Conservation (phyloP, 2,113 vertebrate species). For the Neogobius melanostomus region DNA sequence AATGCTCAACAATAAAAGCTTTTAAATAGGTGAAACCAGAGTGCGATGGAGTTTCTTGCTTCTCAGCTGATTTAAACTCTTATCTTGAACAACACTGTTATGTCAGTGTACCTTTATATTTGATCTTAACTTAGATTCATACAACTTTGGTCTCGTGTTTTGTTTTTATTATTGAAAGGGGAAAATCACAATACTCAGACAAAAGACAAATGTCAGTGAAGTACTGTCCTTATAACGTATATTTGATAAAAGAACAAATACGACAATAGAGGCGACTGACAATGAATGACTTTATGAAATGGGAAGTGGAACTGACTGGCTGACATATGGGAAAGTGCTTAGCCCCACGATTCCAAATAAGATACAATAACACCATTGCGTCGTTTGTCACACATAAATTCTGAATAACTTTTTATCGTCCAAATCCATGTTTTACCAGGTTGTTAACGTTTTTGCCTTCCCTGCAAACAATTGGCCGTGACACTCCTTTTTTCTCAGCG, state of each 20-base stretch:
- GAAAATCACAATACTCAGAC: too few species aligned
- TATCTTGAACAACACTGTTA: background rate
- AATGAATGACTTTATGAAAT: background rate
- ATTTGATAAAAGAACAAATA: too few species aligned
- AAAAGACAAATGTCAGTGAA: too few species aligned
- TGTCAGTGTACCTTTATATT: too few species aligned
- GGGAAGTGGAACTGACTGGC: conserved; percentile 38
- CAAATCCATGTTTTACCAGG: background rate
- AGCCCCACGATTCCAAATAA: conserved; percentile 26
- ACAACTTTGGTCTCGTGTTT: too few species aligned
- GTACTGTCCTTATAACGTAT: too few species aligned
- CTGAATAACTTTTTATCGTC: background rate
- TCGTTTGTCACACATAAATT: background rate
- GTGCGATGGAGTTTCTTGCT: background rate
- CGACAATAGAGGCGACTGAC: too few species aligned
- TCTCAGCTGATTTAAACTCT: too few species aligned
- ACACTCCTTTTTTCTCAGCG: conserved; percentile 11
- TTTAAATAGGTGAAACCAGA: conserved; percentile 2
- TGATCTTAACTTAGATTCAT: too few species aligned
- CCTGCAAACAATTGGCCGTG: conserved; percentile 15
- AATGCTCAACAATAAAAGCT: conserved; percentile 1
- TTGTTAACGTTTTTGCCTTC: conserved; percentile 33
- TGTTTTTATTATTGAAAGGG: too few species aligned
- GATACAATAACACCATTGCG: conserved; percentile 22
- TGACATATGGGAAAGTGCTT: conserved; percentile 68